Percentiles rank a stretch among this genome's conserved stretches.
phyloP scores from a whole-genome alignment of 1,140 invertebrate genomes.

The Zaprionus davidi region DNA sequence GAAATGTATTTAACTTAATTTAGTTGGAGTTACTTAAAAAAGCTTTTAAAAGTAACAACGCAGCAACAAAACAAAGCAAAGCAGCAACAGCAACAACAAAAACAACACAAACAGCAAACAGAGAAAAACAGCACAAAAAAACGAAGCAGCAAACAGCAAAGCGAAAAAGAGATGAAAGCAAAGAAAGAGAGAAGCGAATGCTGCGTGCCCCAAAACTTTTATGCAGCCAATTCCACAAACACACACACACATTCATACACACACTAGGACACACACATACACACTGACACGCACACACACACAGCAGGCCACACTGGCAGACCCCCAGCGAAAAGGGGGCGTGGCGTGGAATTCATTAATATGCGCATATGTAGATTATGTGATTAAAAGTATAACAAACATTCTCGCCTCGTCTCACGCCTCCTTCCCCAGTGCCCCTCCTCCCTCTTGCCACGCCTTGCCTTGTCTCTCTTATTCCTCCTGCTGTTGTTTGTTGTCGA shows the following conservation, averaged over 20 bases:
- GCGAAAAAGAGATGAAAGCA: conserved; percentile 4
- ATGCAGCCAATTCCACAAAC: conserved; percentile 24
- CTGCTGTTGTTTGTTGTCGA: conserved; percentile 13
- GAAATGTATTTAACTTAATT: conserved; percentile 78
- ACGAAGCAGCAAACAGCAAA: too few relatives aligned
- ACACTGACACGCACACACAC: neutral
- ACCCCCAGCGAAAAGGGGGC: neutral
- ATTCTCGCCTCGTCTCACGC: conserved; percentile 6
- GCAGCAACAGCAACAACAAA: conserved; percentile 25
- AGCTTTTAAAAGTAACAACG: conserved; percentile 75
- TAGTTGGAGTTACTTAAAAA: conserved; percentile 80
- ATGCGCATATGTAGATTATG: conserved; percentile 80
- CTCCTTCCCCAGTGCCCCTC: too few relatives aligned
- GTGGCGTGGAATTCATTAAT: conserved; percentile 63
- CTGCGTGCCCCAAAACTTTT: conserved; percentile 36
- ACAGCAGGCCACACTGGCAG: neutral
- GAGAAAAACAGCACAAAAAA: neutral
- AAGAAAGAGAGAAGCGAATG: neutral
- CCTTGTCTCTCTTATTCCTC: neutral
- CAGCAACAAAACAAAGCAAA: conserved; percentile 31
- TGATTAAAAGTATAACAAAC: conserved; percentile 68
- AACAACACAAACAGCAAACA: conserved; percentile 35
- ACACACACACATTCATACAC: neutral
- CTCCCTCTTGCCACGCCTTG: neutral
- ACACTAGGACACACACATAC: neutral